Evolutionary conservation across 2,113 vertebrate genomes (phyloP).

Genomic region (Loxodonta africana): DNA sequence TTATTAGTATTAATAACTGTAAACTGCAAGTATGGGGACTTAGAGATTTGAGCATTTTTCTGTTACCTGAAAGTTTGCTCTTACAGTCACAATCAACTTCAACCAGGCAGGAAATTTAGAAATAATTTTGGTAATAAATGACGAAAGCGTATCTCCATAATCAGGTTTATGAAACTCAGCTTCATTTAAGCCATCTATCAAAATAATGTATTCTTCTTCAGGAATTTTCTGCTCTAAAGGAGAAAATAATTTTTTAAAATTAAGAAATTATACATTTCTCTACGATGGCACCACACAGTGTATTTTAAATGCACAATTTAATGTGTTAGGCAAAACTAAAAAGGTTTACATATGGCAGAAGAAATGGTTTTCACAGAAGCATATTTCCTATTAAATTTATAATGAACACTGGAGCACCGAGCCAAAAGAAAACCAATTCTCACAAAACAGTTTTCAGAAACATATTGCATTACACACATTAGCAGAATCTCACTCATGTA

Average conservation of each 20-base stretch:
- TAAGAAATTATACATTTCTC: slow-evolving; percentile 64
- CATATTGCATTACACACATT: slow-evolving; percentile 40
- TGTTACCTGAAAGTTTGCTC: slow-evolving; percentile 96
- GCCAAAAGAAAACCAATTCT: slow-evolving; percentile 75
- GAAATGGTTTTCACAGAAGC: slow-evolving; percentile 68
- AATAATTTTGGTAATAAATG: slow-evolving; percentile 96
- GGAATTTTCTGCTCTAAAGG: slow-evolving; percentile 95
- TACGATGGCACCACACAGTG: slow-evolving; percentile 21
- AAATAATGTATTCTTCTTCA: slow-evolving; percentile 97
- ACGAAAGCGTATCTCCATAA: slow-evolving; percentile 98
- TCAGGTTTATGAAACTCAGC: slow-evolving; percentile 99
- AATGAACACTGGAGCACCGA: slow-evolving; percentile 69
- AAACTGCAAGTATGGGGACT: not conserved
- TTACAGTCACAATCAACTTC: slow-evolving; percentile 96
- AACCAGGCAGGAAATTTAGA: slow-evolving; percentile 96
- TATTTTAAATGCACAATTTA: slow-evolving; percentile 70
- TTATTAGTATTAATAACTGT: slow-evolving; percentile 18
- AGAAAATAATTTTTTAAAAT: slow-evolving; percentile 73
- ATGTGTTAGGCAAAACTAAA: slow-evolving; percentile 70
- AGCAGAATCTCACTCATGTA: slow-evolving; percentile 38
- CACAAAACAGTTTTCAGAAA: slow-evolving; percentile 70
- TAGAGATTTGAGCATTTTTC: slow-evolving; percentile 27
- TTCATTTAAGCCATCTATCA: slow-evolving; percentile 98
- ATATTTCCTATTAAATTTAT: slow-evolving; percentile 78
- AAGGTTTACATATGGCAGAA: slow-evolving; percentile 73